Evolutionary conservation across 2,888 invertebrate genomes (phyloP), one percentile per base, ranked within the genome.

Genomic region (Cryptus viduatorius): DNA sequence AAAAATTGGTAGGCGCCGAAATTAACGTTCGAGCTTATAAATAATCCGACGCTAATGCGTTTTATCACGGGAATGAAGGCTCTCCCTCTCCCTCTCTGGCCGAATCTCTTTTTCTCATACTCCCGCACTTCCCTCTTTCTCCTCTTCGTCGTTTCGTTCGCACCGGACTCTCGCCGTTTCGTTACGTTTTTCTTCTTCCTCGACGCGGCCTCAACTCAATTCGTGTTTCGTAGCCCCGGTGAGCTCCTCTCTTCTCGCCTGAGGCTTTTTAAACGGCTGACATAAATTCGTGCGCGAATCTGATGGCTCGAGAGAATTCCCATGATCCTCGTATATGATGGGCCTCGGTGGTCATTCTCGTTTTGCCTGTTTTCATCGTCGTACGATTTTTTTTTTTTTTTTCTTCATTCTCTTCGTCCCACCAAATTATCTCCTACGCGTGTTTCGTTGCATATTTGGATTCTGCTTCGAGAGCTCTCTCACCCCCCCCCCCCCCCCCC

Each of bases 11-110:
- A 87, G 88, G 88, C 87, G 88, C 88, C 88, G 89, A 89, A 90
- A 91, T 89, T 87, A 90, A 88, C 89, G 86, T 86, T 86, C 79
- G 85, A 80, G 88, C 88, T 89, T 90, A 90, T 91, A 91, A 91
- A 91, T 92, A 92, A 92, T 90, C 90, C 88, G 88, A 87, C 86
- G 88, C 89, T 90, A 91, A 90, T 91, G 91, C 90, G 86, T 90
- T 91, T 92, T 91, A 91, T 92, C 90, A 88, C 87, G 82, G 81
- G 85, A 87, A 85, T 84, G 87, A 86, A 84, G 86, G 76, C 59
- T 12, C 14, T 1, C 80, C 77, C 82, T 37, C 4, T 37, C 76
- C 19, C 56, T 56, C 69, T 77, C 76, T 48, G 80, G 77, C 68
- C 68, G 72, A 73, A 24, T 77, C 24, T 81, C 44, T 80, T 80